phyloP scores from a whole-genome alignment of 2,113 vertebrate genomes.

The Prionailurus viverrinus region DNA sequence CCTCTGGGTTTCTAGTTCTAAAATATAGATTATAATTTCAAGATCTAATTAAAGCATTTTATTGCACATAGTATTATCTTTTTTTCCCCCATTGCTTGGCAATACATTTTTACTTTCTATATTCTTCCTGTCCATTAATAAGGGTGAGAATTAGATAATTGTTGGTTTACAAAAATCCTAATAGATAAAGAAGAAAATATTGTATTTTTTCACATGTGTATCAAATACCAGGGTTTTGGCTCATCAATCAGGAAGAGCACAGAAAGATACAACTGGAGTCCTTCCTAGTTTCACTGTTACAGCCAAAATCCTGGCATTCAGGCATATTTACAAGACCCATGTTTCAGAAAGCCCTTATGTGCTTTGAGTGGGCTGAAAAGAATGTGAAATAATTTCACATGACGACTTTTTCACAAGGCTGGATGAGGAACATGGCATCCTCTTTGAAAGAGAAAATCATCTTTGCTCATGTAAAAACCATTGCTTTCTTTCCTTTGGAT shows the following conservation, averaged over 20 bases:
- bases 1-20: slow-evolving; percentile 26
- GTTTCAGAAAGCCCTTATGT: slow-evolving; percentile 85
- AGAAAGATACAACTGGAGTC: slow-evolving; percentile 82
- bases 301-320: slow-evolving; percentile 89
- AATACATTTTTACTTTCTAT: slow-evolving; percentile 45
- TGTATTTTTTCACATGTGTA: slow-evolving; percentile 76
- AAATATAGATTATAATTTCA: slow-evolving; percentile 18
- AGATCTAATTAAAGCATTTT: slow-evolving; percentile 36
- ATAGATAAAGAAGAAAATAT: slow-evolving; percentile 45
- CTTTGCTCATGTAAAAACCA: background rate
- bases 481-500: background rate
- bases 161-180: slow-evolving; percentile 25
- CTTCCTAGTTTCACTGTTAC: slow-evolving; percentile 78
- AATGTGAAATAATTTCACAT: slow-evolving; percentile 85
- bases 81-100: background rate
- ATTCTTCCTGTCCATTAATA: background rate
- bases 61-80: background rate
- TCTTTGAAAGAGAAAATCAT: slow-evolving; percentile 23
- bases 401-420: slow-evolving; percentile 67
- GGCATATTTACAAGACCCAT: slow-evolving; percentile 85
- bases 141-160: background rate
- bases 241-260: slow-evolving; percentile 76
- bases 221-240: slow-evolving; percentile 85
- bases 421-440: slow-evolving; percentile 31
- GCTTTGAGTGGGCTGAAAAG: slow-evolving; percentile 84